Conservation (phyloP, 2,113 vertebrate genomes). For the Plecturocebus donacophilus region DNA sequence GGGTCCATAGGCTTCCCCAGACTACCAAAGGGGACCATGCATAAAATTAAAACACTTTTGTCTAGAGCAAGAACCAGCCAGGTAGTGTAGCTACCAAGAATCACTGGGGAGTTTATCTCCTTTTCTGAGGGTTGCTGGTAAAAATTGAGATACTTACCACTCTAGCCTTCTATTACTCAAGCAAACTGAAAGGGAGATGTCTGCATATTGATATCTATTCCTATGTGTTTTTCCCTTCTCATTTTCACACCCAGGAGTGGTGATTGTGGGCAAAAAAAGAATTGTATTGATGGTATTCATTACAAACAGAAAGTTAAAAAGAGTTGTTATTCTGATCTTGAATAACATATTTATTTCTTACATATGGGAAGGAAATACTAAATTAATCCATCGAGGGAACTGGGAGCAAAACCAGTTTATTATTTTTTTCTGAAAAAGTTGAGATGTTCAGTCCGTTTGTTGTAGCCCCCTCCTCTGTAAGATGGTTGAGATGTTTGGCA, state of each 20-base stretch:
- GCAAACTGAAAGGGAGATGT: neutral
- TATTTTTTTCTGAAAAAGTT: slow-evolving; percentile 1
- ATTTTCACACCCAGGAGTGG: neutral
- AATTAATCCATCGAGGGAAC: neutral
- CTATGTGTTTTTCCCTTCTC: neutral
- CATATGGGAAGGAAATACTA: neutral
- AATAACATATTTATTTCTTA: slow-evolving; percentile 10
- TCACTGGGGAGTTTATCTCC: neutral
- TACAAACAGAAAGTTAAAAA: slow-evolving; percentile 42
- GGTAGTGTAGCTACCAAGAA: neutral
- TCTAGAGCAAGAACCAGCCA: neutral
- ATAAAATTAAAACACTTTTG: neutral
- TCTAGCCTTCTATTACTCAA: neutral
- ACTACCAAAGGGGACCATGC: neutral
- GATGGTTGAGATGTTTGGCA: neutral
- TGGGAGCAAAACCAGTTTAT: neutral
- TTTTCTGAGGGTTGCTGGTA: slow-evolving; percentile 17
- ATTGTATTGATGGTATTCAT: neutral
- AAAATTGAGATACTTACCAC: neutral
- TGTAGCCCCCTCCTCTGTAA: neutral
- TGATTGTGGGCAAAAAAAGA: neutral
- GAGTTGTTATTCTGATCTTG: neutral
- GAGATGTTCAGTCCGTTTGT: neutral
- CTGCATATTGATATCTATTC: neutral
- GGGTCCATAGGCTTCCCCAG: neutral